Evolutionary conservation across 2,888 invertebrate genomes (phyloP).

Genomic region (Rhyacophila evoluta): DNA sequence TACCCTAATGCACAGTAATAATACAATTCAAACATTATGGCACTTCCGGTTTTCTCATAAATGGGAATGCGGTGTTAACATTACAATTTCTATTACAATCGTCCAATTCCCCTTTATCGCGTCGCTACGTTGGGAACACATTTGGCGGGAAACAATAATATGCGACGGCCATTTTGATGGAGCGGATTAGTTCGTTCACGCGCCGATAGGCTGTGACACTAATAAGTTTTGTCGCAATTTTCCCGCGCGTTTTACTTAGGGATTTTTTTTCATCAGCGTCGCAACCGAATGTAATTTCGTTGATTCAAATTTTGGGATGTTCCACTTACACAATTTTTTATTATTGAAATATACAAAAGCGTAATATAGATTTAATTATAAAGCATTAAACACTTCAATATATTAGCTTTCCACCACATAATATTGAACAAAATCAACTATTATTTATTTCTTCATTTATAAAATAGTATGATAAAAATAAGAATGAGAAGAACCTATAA

Average conservation of each 20-base stretch:
- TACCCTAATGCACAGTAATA: background rate
- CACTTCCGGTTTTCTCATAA: conserved; percentile 19
- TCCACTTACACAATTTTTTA: too few relatives aligned
- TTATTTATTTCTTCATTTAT: too few relatives aligned
- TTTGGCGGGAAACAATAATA: conserved; percentile 15
- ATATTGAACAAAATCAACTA: too few relatives aligned
- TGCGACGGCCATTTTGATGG: background rate
- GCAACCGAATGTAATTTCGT: background rate
- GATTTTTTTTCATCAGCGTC: background rate
- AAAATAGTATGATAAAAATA: too few relatives aligned
- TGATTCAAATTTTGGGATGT: too few relatives aligned
- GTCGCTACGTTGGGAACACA: background rate
- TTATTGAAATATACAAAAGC: too few relatives aligned
- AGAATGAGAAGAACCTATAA: too few relatives aligned
- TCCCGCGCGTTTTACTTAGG: background rate
- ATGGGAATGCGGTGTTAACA: conserved; percentile 3
- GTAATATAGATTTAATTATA: too few relatives aligned
- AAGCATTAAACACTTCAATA: too few relatives aligned
- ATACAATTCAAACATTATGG: background rate
- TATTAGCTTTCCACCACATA: too few relatives aligned
- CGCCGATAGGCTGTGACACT: conserved; percentile 16
- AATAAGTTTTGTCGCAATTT: background rate
- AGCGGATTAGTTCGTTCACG: conserved; percentile 2
- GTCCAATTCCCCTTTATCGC: background rate
- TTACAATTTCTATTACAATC: conserved; percentile 19